Evolutionary conservation across 2,888 invertebrate species (phyloP), one percentile per base, ranked within the genome.

Genomic region (Amphipyra berbera): DNA sequence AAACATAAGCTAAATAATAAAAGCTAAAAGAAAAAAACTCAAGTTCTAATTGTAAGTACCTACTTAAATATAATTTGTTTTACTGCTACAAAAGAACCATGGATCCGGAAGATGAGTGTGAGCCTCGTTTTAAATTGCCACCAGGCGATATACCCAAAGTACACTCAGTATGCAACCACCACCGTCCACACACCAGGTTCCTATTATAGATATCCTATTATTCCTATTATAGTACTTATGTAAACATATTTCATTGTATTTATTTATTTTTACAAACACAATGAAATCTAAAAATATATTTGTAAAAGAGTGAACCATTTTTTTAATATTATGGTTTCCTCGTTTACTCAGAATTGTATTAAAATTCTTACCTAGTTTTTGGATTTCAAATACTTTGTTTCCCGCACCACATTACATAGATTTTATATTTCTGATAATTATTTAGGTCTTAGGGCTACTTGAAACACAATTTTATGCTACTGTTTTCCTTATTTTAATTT

Each of bases 131-230:
- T 86, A 91, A 85, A 87, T 76, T 87, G 85, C 73, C 85, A 50
- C 75, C 85, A 49, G 88, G 83, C 45, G 93, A 93, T 79, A 85
- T 94, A 73, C 93, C 94, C 75, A 90, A 91, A 90, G 91, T 95
- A 87, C 94, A 95, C 88, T 86, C 87, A 85, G 91, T 88, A 89
- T 84, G 89, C 89, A 90, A 91, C 90, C 84, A 86, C 82, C 89
- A 85, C 93, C 94, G 92, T 93, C 94, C 94, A 90, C 86, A 90
- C 82, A 84, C 88, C 89, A 95, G 94, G 94, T 95, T 89, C 83
- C 71, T 78, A 64, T 67, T 71, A 71, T 68, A 73, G 21, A 21
- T 30, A 30, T 30, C 30, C 30, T 30, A 30, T 7, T 30, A 21
- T 95, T 89, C 83, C 71, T 78, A 62, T 67, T 71, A 71, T 68